Evolutionary conservation across 2,113 vertebrate genomes (phyloP).

Genomic region (Nipponia nippon): DNA sequence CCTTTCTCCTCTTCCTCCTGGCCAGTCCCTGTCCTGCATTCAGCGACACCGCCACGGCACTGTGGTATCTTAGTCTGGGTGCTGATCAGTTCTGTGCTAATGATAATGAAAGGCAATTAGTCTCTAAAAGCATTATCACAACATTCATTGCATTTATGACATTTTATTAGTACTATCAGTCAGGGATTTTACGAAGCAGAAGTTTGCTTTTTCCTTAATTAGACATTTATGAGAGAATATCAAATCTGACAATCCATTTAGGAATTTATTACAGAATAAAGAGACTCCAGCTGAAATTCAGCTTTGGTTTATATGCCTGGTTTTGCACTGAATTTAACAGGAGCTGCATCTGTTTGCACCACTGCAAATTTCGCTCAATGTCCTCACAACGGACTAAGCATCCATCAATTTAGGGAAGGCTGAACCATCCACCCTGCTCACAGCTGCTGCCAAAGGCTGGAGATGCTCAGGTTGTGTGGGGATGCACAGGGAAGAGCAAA

Average conservation of each 20-base stretch:
- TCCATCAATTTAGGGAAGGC: neutral
- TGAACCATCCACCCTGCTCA: neutral
- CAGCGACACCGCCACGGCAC: accelerated
- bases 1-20: neutral
- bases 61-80: neutral
- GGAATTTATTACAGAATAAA: slow-evolving; percentile 49
- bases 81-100: slow-evolving; percentile 11
- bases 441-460: neutral
- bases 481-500: neutral
- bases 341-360: neutral
- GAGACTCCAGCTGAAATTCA: neutral
- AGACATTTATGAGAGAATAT: slow-evolving; percentile 15
- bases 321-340: neutral
- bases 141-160: neutral
- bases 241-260: neutral
- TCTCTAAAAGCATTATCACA: slow-evolving; percentile 17
- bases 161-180: slow-evolving; percentile 23
- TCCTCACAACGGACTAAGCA: neutral
- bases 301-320: neutral
- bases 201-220: slow-evolving; percentile 21
- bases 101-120: slow-evolving; percentile 48
- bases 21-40: neutral
- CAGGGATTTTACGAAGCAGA: slow-evolving; percentile 13
- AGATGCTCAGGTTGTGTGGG: neutral
- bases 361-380: neutral